Evolutionary conservation across 2,797 vertebrate species (phyloP).

Genomic region (Cynodonichthys magdalenae): DNA sequence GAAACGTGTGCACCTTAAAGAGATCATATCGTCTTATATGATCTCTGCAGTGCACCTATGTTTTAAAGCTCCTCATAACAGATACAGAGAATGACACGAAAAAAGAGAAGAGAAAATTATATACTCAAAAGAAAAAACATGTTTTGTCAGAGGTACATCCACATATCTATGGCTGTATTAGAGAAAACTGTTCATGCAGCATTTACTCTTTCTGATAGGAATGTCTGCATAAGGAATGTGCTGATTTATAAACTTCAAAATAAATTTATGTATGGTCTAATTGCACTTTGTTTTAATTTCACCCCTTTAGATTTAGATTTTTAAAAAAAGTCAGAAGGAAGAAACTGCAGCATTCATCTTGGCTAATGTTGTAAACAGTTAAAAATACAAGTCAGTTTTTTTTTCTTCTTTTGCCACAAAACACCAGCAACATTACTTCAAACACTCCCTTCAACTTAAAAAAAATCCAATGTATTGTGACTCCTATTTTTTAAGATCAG

Average conservation of each 20-base stretch:
- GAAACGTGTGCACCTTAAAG: background rate
- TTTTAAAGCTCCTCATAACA: slow-evolving; percentile 26
- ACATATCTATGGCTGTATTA: slow-evolving; percentile 12
- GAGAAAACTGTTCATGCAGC: slow-evolving; percentile 20
- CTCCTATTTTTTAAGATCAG: slow-evolving; percentile 70
- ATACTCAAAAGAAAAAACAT: slow-evolving; percentile 8
- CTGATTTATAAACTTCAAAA: slow-evolving; percentile 48
- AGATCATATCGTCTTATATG: too few species aligned
- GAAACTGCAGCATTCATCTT: slow-evolving; percentile 82
- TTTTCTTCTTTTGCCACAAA: slow-evolving; percentile 41
- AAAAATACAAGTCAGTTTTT: slow-evolving; percentile 78
- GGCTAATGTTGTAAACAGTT: slow-evolving; percentile 85
- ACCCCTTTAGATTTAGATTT: slow-evolving; percentile 54
- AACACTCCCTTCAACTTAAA: slow-evolving; percentile 76
- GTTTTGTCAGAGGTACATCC: slow-evolving; percentile 23
- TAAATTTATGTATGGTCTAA: slow-evolving; percentile 75
- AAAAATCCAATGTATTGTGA: slow-evolving; percentile 43
- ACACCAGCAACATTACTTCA: slow-evolving; percentile 59
- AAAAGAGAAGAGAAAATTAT: slow-evolving; percentile 6
- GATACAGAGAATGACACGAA: slow-evolving; percentile 5
- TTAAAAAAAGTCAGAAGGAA: slow-evolving; percentile 50
- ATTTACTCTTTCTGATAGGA: slow-evolving; percentile 58
- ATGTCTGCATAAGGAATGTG: slow-evolving; percentile 74
- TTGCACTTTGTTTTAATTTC: slow-evolving; percentile 82
- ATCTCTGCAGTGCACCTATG: background rate